Evolutionary conservation across 2,113 vertebrate genomes (phyloP).

Genomic region (Equus quagga): DNA sequence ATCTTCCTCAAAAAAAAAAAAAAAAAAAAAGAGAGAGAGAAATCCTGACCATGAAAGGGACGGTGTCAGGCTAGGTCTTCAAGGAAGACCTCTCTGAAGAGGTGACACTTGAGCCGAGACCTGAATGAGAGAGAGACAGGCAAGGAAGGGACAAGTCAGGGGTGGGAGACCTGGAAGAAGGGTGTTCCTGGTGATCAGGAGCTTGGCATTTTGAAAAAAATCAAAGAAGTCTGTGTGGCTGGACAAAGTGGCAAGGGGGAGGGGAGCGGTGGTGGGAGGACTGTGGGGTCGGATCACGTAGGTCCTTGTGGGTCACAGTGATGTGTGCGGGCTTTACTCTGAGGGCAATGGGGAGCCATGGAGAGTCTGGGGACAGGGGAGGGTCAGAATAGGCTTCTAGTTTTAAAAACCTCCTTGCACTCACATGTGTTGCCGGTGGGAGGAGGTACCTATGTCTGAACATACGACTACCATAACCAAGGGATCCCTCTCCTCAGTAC

Average conservation of each 20-base stretch:
- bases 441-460: background rate
- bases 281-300: background rate
- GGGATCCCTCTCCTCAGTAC: background rate
- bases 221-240: background rate
- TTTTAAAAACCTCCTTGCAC: background rate
- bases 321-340: background rate
- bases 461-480: background rate
- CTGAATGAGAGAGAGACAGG: background rate
- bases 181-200: background rate
- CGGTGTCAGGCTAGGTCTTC: background rate
- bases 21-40: background rate
- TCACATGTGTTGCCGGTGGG: background rate
- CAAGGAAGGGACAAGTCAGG: background rate
- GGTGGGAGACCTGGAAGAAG: background rate
- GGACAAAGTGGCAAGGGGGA: background rate
- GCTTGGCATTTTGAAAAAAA: background rate
- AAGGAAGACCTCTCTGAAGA: background rate
- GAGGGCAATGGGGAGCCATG: background rate
- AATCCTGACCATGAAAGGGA: background rate
- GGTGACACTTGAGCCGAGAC: background rate
- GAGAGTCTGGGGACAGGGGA: background rate
- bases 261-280: background rate
- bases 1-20: too few relatives aligned
- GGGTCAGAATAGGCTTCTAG: background rate
- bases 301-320: background rate